Evolutionary conservation across 2,797 vertebrate species (phyloP), one percentile per base, ranked within the genome.

Genomic region (Sebastes dallii): DNA sequence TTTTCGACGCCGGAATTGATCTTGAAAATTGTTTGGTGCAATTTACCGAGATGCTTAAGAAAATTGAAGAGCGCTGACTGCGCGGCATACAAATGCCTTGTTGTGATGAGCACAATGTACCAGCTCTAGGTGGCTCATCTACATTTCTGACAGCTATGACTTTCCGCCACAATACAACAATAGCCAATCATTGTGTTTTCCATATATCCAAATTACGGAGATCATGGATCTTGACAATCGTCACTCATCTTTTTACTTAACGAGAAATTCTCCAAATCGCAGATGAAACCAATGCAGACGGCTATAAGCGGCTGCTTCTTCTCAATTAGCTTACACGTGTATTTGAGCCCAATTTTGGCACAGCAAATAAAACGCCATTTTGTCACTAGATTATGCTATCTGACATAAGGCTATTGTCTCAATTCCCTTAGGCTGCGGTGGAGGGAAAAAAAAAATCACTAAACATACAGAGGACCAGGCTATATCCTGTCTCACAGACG

Each of bases 1-100:
- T 93, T 89, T 91, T 86, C 39, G 89, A 93, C 68, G 92, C 90
- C 88, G 92, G 92, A 95, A 95, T 95, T 94, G 93, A 96, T 95
- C 91, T 95, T 85, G 83, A 92, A 95, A 92, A 95, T 94, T 94
- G 93, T 94, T 94, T 92, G 94, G 91, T 94, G 93, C 93, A 91
- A 93, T 95, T 94, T 93, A 92, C 89, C 91, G 86, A 95, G 91
- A 93, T 91, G 92, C 90, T 91, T 88, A 91, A 87, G 87, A 90
- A 91, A 92, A 92, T 84, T 86, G 89, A 88, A 81, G 89, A 86
- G 83, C 82, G 60, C 76, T 75, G 88, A 84, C 75, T 74, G 83
- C 16, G 83, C 66, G 36, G 79, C 89, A 89, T 88, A 90, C 90
- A 87, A 91, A 92, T 90, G 86, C 42, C 81, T 75, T 36, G 74